These are phyloP conservation scores for Podarcis cretensis DNA, from an alignment of 2,113 vertebrate genomes.

Conservation along the genomic window DNA sequence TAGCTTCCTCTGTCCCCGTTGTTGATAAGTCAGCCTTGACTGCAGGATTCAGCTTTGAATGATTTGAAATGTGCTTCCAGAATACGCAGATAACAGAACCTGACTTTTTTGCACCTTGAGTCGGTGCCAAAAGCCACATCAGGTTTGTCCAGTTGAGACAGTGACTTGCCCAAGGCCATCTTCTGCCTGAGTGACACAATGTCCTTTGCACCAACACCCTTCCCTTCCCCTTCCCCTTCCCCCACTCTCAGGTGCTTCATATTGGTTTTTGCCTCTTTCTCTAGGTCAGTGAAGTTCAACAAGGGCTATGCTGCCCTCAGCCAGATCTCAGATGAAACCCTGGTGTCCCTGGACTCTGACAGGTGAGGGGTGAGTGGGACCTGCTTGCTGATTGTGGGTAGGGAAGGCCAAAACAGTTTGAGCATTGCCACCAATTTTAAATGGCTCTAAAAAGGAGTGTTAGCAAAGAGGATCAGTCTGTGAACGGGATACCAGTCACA, in stretches of 20 bases:
- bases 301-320: slow-evolving; percentile 91
- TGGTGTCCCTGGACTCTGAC: slow-evolving; percentile 91
- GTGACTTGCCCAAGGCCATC: background rate
- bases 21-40: too few species aligned
- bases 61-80: too few species aligned
- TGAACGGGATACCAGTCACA: background rate
- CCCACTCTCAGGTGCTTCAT: background rate
- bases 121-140: background rate
- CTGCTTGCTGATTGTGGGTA: background rate
- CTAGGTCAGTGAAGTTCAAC: slow-evolving; percentile 89
- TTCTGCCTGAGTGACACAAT: too few species aligned
- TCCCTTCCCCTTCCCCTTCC: background rate
- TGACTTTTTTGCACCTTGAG: too few species aligned
- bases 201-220: background rate
- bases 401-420: too few species aligned
- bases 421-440: background rate
- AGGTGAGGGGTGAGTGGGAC: slow-evolving; percentile 78
- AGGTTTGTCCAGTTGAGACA: background rate
- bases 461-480: background rate
- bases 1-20: too few species aligned
- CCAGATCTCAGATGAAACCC: slow-evolving; percentile 88
- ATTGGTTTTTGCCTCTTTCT: background rate
- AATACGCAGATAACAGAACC: too few species aligned
- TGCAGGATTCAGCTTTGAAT: too few species aligned
- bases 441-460: background rate